phyloP scores from a whole-genome alignment of 2,113 vertebrate species.

The Hipposideros armiger region DNA sequence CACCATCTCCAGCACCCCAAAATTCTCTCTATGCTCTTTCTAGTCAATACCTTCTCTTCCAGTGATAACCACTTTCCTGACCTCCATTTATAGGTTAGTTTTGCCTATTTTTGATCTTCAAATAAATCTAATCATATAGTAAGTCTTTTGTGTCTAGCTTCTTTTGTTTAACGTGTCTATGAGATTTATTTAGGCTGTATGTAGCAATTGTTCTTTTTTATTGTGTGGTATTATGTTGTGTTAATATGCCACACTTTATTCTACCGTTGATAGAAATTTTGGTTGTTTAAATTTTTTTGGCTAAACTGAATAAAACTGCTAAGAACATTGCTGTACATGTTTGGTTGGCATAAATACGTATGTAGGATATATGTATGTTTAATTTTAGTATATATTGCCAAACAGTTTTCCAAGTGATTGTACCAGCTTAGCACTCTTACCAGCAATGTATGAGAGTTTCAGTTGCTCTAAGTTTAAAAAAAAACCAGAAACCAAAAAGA shows the following conservation, averaged over 20 bases:
- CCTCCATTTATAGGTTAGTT: neutral
- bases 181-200: neutral
- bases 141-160: neutral
- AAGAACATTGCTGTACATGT: neutral
- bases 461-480: conserved; percentile 5
- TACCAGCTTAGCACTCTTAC: neutral
- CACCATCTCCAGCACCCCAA: neutral
- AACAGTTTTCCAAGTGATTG: neutral
- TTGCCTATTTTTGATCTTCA: neutral
- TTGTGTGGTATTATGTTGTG: neutral
- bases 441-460: neutral
- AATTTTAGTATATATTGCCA: conserved; percentile 18
- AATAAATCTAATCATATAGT: neutral
- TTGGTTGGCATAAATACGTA: neutral
- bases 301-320: conserved; percentile 36
- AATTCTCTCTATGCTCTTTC: neutral
- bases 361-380: neutral
- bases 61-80: neutral
- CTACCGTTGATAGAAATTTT: neutral
- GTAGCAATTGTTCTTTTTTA: neutral
- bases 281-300: neutral
- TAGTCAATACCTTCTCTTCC: neutral
- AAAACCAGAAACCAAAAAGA: neutral
- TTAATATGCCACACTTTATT: neutral
- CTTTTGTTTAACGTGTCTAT: neutral